Base-by-base conservation (phyloP, 2,113 vertebrate species). In the Ammodytes dubius region DNA sequence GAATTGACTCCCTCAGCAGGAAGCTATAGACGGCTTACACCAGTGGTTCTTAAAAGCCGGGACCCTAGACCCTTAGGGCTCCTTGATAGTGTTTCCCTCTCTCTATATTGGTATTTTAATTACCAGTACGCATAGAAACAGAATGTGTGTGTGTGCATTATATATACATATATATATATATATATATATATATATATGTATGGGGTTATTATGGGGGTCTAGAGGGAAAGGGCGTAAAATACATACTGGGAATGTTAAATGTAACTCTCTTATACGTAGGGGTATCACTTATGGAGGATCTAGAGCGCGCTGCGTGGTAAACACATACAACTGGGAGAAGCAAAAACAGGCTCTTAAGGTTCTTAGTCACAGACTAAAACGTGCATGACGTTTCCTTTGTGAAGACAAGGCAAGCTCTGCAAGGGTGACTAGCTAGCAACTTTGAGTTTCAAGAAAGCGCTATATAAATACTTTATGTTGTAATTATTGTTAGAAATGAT, bases 1-100 rank as follows among this genome's bases (percentile, higher is more conserved):
- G 77, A 85, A 85, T 63, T 64, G 77, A 88, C 79, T 85, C 76
- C 72, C 85, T 88, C 82, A 90, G 88, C 83, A 89, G 86, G 84
- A 89, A 87, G 77, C 78, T 10, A 27, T 27, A 82, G 82, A 89
- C 86, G 71, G 89, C 83, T 92, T 86, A 87, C 85, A 82, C 70
- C 74, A 69, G 77, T 78, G 45, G 50, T 83, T 91, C 75, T 70
- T 49, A 46, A 74, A 27, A 86, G 57, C 63, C n/a, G 7, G 66
- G 49, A 66, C 54, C 73, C 39, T 9, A 52, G 71, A 74, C 72
- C 76, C 84, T 46, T 39, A 63, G 75, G 81, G 58, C 47, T 63
- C 61, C 50, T 60, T 82, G 10, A 76, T 61, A 49, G 59, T 67
- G 82, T 70, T 46, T 70, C 73, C 50, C 54, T 47, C 49, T 42